Evolutionary conservation across 2,888 invertebrate species (phyloP), one percentile per base, ranked within the genome.

Genomic region (Azorinus chamasolen): DNA sequence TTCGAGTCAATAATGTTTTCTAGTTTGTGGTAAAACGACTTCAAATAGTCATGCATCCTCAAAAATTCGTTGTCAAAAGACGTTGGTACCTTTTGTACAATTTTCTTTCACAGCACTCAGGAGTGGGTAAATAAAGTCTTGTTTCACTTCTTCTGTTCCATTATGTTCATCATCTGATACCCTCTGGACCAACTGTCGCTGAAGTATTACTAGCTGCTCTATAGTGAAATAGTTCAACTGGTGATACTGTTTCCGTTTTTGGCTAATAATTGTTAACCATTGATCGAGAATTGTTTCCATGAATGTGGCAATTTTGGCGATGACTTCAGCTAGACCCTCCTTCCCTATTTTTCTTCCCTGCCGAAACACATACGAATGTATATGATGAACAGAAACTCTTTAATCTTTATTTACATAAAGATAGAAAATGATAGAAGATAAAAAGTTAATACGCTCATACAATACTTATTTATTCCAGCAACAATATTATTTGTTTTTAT

Each of bases 151-250:
- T 1, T 72, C 72, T n/a, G 76, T 69, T 4, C 85, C 83, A 8
- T 83, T n/a, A n/a, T n/a, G n/a, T n/a, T n/a, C n/a, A n/a, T n/a
- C n/a, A n/a, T n/a, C n/a, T n/a, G n/a, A n/a, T n/a, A n/a, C n/a
- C n/a, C n/a, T 16, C 59, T 81, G 84, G 20, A 88, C 82, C 27
- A 90, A 53, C 50, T 90, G 84, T 57, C 76, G 68, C 51, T 90
- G 86, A 16, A 91, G 83, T 25, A 89, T 84, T 5, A 91, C 88
- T n/a, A 91, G 73, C 77, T 91, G 91, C 46, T 87, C 87, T 8
- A 88, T 87, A 8, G 89, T 89, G 79, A 81, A 90, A 71, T 83
- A 82, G 68, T 91, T 91, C 57, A 91, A 81, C n/a, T 82, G 79
- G 12, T 72, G 65, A 53, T 79, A 87, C 14, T 81, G 48, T 10